Base-by-base conservation (phyloP, 2,797 vertebrate species). In the Nyctalus aviator region DNA sequence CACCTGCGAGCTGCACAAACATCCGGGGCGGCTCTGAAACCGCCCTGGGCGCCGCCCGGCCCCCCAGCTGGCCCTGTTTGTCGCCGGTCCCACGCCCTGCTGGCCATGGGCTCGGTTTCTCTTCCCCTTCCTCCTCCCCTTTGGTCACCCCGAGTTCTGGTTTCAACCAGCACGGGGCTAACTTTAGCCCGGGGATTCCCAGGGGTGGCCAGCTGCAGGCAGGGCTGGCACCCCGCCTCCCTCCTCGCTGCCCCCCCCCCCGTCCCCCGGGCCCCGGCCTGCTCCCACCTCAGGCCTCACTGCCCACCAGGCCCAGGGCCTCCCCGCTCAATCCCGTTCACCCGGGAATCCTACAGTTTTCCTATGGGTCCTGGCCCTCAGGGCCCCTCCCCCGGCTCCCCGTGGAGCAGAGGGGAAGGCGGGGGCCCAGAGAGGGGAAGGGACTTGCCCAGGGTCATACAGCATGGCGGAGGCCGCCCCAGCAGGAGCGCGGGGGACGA, bases 111-210 rank as follows among this genome's bases (percentile, higher is more conserved):
- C 41, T 82, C 21, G 18, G 92, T 95, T 96, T 96, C 95, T 77
- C 81, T 94, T 91, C 93, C 83, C 6, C 76, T 87, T 76, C 15
- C 0, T 8, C 41, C 68, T 87, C 86, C 41, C 32, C 25, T 59
- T 82, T 66, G 41, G 77, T 57, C 76, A 44, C 50, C 32, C 41
- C 1, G 76, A 76, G 90, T 95, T 97, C 92, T 95, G 71, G 77
- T 97, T 96, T 97, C 94, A 76, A 90, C 69, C 93, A 95, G 8
- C 2, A 5, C 0, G 1, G 48, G 66, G 73, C 78, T 97, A 97
- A 97, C 85, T 97, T 97, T 97, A 97, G 95, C 87, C 4, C 68
- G 94, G 96, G 96, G 90, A 94, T 95, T 97, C 90, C 95, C 96
- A 95, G 82, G 59, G 57, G 82, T 2, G 7, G 41, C 77, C 97